Base-by-base conservation (phyloP, 35 echinoderm and acorn worm species). In the Heliocidaris tuberculata region DNA sequence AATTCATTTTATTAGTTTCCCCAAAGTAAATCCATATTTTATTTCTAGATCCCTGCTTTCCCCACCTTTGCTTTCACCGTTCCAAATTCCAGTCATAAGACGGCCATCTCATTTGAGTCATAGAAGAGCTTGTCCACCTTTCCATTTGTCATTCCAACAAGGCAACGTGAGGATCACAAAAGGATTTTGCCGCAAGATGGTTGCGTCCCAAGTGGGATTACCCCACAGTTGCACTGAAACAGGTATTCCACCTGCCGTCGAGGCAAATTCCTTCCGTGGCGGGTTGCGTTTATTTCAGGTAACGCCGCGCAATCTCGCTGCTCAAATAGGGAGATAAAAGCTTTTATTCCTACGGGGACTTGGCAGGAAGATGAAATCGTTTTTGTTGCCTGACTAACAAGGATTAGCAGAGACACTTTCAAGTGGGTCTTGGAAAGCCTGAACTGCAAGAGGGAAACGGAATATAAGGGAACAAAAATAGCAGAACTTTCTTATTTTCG, bases 141-240 rank as follows among this genome's bases (percentile, higher is more conserved):
- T n/a, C n/a, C 27, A 78, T 78, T 78, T 78, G 27, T 78, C 65
- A 78, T 78, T n/a, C 65, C 65, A 78, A 78, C 21, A 78, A 78
- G 65, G 27, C 65, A 78, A 78, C 65, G 65, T 78, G 65, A 78
- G 65, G 65, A 78, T n/a, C 65, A 78, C 65, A 78, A 78, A 78
- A 78, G 65, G 65, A 78, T 78, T 78, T 78, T 27, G 65, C 65
- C 65, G 65, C 65, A 78, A 24, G 65, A 78, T 78, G 65, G 65
- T 6, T 24, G 65, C 15, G 27, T 78, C 65, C 65, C 65, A 27
- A 27, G 65, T 27, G 65, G 65, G 65, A 78, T 78, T n/a, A 78
- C 17, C 21, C 21, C n/a, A 78, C 65, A 78, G 21, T 78, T 78
- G 65, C 17, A 19, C 65, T 27, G 7, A 19, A 78, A 78, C 65